phyloP scores from a whole-genome alignment of 2,113 vertebrate genomes.

The Oryzias celebensis region DNA sequence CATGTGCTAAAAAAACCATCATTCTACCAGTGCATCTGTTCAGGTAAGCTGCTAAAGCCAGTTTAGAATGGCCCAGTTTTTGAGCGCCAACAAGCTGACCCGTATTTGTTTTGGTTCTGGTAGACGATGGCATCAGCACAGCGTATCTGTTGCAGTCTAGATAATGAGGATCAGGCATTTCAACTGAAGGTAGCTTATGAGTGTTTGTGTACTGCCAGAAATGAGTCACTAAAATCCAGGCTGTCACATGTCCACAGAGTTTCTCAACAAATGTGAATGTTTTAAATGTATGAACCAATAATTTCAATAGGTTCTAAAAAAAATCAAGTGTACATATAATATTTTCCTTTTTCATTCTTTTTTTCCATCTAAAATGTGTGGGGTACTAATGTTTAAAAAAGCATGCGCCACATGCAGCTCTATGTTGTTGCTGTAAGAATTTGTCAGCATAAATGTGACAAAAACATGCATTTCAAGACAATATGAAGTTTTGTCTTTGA shows the following conservation, averaged over 20 bases:
- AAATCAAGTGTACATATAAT: too few relatives aligned
- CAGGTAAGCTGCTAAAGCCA: constrained; percentile 69
- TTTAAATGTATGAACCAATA: too few relatives aligned
- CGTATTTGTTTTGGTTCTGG: constrained; percentile 22
- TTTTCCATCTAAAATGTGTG: too few relatives aligned
- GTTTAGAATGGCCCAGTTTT: constrained; percentile 48
- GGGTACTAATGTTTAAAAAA: background rate
- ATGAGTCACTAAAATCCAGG: too few relatives aligned
- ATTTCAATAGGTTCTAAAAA: too few relatives aligned
- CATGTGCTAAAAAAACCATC: constrained; percentile 34
- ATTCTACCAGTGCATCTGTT: constrained; percentile 57
- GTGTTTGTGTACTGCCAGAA: too few relatives aligned
- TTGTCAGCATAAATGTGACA: background rate
- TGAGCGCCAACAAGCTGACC: constrained; percentile 43
- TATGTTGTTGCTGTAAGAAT: background rate
- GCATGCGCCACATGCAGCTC: background rate
- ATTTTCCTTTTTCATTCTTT: too few relatives aligned
- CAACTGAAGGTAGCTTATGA: too few relatives aligned
- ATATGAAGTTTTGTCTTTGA: background rate
- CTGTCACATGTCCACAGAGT: too few relatives aligned
- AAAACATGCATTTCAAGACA: background rate
- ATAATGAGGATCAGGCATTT: background rate
- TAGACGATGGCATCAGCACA: background rate
- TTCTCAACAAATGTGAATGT: too few relatives aligned
- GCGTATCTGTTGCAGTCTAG: background rate